These are phyloP conservation scores for Pheosia tremula DNA, from an alignment of 2,888 invertebrate species.

Conservation along the genomic window DNA sequence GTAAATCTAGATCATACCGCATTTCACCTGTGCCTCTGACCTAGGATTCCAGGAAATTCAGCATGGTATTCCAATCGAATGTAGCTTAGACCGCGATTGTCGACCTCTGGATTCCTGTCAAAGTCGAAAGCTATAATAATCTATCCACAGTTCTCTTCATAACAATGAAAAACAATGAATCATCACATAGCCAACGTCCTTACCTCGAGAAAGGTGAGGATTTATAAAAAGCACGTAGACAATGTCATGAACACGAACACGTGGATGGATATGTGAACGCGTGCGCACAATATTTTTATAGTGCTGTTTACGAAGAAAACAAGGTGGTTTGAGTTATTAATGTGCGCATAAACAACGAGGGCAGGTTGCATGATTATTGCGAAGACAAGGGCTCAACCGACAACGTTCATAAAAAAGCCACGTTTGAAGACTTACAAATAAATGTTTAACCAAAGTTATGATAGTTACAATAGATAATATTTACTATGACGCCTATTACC, in stretches of 20 bases:
- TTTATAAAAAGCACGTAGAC: conserved; percentile 4
- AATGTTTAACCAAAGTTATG: background rate
- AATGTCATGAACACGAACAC: conserved; percentile 1
- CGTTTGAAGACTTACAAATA: background rate
- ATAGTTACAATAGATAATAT: too few relatives aligned
- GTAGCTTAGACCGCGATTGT: too few relatives aligned
- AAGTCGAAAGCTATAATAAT: too few relatives aligned
- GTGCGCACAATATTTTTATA: conserved; percentile 3
- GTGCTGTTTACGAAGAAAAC: conserved; percentile 4
- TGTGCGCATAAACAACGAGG: background rate
- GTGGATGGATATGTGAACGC: background rate
- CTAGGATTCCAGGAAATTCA: too few relatives aligned
- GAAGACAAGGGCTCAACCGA: background rate
- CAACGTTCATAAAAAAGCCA: too few relatives aligned
- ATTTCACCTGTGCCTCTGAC: too few relatives aligned
- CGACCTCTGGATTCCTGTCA: too few relatives aligned
- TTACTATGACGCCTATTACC: too few relatives aligned
- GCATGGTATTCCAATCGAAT: too few relatives aligned
- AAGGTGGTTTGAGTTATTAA: background rate
- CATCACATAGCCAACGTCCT: conserved; percentile 2
- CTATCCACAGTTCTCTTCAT: too few relatives aligned
- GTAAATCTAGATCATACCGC: too few relatives aligned
- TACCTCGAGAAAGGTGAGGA: conserved; percentile 3
- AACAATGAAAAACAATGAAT: background rate
- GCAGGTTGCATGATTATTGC: background rate